phyloP scores from a whole-genome alignment of 2,797 vertebrate species.

The Pangasius mekongensis region DNA sequence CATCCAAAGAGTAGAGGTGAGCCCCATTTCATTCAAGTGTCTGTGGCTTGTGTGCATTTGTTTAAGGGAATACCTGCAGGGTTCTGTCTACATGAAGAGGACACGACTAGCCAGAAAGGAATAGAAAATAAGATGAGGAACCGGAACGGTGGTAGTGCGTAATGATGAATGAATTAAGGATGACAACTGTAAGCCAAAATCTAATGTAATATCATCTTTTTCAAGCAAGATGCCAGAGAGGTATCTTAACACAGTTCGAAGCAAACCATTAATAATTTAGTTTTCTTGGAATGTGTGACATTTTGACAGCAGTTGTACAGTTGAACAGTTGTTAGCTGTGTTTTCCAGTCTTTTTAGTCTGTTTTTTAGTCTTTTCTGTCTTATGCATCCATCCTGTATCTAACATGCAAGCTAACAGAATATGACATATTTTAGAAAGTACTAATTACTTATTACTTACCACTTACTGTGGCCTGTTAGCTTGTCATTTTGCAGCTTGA shows the following conservation, averaged over 20 bases:
- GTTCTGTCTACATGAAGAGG: background rate
- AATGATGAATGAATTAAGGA: background rate
- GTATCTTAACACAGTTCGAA: background rate
- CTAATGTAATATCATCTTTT: background rate
- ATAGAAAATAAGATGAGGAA: slow-evolving; percentile 2
- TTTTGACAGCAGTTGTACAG: no score
- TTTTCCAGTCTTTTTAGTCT: no score
- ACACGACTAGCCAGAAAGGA: background rate
- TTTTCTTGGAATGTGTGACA: background rate
- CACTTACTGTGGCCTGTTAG: no score
- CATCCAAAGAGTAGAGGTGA: background rate
- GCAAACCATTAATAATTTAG: background rate
- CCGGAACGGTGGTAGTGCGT: background rate
- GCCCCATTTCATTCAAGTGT: background rate
- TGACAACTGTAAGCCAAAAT: background rate
- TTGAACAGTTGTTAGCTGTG: background rate
- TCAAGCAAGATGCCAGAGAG: background rate
- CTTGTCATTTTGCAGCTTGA: no score
- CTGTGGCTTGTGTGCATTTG: background rate
- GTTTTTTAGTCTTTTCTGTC: background rate
- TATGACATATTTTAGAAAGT: background rate
- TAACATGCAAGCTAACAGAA: background rate
- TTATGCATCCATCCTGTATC: background rate
- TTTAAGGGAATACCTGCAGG: background rate
- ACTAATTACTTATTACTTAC: background rate